Percentiles rank a stretch among this genome's conserved stretches.
These are phyloP conservation scores for Selene dorsalis DNA, from an alignment of 2,797 vertebrate genomes.

Conservation along the genomic window DNA sequence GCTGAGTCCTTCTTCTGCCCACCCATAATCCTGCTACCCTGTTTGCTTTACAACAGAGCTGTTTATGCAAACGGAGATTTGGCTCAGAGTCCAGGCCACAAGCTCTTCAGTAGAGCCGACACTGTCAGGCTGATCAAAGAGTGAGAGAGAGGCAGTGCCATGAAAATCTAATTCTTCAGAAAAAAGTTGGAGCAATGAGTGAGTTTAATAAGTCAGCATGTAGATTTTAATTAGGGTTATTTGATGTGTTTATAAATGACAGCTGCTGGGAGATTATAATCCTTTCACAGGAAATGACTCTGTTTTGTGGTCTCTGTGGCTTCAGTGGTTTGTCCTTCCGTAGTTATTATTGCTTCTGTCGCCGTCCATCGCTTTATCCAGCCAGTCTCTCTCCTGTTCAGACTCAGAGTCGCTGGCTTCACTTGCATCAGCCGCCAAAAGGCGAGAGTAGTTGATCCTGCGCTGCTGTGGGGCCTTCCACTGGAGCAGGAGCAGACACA, in stretches of 20 bases:
- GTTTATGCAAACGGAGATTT: conserved; percentile 34
- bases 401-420: conserved; percentile 90
- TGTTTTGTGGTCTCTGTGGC: neutral
- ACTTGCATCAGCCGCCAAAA: conserved; percentile 86
- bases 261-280: neutral
- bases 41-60: conserved; percentile 42
- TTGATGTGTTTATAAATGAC: neutral
- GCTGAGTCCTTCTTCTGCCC: neutral
- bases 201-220: neutral
- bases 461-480: conserved; percentile 85
- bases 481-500: conserved; percentile 82
- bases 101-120: conserved; percentile 11
- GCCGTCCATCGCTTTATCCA: conserved; percentile 89
- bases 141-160: neutral
- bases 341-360: conserved; percentile 77
- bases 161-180: neutral
- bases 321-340: conserved; percentile 32
- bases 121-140: neutral
- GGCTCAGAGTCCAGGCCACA: conserved; percentile 19
- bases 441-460: conserved; percentile 90
- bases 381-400: conserved; percentile 90
- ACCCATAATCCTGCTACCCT: conserved; percentile 27
- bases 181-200: conserved; percentile 3
- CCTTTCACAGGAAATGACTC: too few species aligned
- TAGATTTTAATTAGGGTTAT: conserved; percentile 19